Evolutionary conservation across 2,888 invertebrate species (phyloP), one percentile per base, ranked within the genome.

Genomic region (Drosophila nr. perissopoda): DNA sequence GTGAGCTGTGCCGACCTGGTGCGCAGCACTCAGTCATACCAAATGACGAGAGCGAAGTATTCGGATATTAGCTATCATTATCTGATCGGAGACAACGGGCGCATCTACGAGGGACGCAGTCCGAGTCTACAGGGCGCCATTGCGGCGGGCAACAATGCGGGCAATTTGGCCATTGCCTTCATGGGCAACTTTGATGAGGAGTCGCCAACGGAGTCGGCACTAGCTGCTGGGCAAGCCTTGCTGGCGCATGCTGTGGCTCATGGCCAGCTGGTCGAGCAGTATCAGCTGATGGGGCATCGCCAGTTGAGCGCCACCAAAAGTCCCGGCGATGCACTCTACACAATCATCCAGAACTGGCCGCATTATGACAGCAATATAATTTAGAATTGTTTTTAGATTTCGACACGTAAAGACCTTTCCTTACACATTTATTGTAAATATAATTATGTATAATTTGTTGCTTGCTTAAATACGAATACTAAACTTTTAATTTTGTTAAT

Each of bases 11-110:
- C 94, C 2, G 92, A 94, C 0, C 93, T 93, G 29, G 94, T 95
- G 21, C 94, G 95, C 13, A 90, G 93, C 33, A 95, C 96, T 46
- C 96, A 96, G 90, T 93, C 92, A 25, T 95, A 94, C 80, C 96
- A 97, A 91, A 95, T 96, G 71, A 95, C 95, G 57, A 92, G 93
- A 36, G 86, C 88, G 21, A 84, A 93, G 0, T 96, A 95, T 94
- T 94, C 93, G 65, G 97, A 97, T 87, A 96, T 97, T 29, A 95
- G 94, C 0, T 97, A 97, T 92, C 97, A 96, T 91, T 97, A 96
- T 83, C 90, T 97, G 13, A 94, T 97, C 2, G 97, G 96, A 0
- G 96, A 96, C 7, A 96, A 97, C 83, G 97, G 96, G 0, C 94
- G 94, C 0, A 95, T 95, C 0, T 97, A 96, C 90, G 95, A 94